Conservation (phyloP, 2,797 vertebrate genomes). For the Typhlichthys subterraneus region DNA sequence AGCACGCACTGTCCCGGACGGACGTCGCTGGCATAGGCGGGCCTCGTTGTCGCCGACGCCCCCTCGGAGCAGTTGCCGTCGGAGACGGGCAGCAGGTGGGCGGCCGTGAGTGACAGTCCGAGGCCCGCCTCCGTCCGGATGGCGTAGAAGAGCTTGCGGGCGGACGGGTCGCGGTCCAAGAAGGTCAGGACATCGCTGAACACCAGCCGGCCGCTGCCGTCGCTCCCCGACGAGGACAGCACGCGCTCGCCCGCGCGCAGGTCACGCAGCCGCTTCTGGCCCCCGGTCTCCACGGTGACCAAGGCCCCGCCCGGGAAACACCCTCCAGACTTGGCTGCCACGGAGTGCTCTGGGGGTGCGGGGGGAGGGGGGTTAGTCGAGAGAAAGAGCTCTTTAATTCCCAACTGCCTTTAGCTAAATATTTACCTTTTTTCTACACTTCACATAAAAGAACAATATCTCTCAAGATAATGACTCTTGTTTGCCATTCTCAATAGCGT, state of each 20-base stretch:
- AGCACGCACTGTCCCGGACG: slow-evolving; percentile 86
- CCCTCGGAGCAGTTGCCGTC: slow-evolving; percentile 80
- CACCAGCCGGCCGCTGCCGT: slow-evolving; percentile 69
- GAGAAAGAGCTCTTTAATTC: slow-evolving; percentile 11
- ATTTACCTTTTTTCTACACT: slow-evolving; percentile 43
- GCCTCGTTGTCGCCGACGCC: slow-evolving; percentile 60
- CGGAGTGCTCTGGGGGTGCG: slow-evolving; percentile 85
- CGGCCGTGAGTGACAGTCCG: slow-evolving; percentile 83
- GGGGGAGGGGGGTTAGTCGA: not conserved
- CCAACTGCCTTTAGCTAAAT: slow-evolving; percentile 40
- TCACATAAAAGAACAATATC: slow-evolving; percentile 56
- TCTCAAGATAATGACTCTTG: slow-evolving; percentile 40
- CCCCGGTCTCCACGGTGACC: slow-evolving; percentile 81
- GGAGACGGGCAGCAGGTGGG: slow-evolving; percentile 87
- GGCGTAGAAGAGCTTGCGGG: slow-evolving; percentile 79
- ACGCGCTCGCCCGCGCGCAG: slow-evolving; percentile 85
- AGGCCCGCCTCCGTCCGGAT: slow-evolving; percentile 81
- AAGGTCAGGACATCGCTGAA: slow-evolving; percentile 91
- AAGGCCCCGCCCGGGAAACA: slow-evolving; percentile 88
- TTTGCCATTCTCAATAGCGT: slow-evolving; percentile 10
- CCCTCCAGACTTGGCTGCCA: slow-evolving; percentile 91
- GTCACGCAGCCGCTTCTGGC: slow-evolving; percentile 73
- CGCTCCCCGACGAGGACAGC: slow-evolving; percentile 75
- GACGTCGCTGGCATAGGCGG: slow-evolving; percentile 82
- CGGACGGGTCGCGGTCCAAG: slow-evolving; percentile 82